These are phyloP conservation scores for Steromphala cineraria DNA, from an alignment of 2,888 invertebrate genomes.

Conservation along the genomic window DNA sequence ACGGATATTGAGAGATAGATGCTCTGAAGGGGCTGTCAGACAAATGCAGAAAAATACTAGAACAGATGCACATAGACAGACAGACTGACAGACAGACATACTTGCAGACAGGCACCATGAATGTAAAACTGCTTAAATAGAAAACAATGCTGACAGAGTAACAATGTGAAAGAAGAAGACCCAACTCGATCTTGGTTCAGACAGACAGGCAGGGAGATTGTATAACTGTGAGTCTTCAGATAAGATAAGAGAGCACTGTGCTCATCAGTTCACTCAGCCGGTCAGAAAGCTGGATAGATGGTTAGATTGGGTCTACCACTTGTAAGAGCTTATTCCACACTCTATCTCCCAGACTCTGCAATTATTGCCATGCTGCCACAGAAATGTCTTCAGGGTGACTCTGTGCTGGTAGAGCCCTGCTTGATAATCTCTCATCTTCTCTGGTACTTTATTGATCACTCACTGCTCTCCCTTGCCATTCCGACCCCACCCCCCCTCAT, in stretches of 20 bases:
- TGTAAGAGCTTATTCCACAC: too few species aligned
- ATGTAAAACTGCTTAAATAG: neutral
- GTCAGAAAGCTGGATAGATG: too few species aligned
- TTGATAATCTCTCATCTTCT: neutral
- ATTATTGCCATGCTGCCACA: too few species aligned
- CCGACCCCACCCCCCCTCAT: neutral
- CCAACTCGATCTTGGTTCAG: neutral
- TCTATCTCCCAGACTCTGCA: too few species aligned
- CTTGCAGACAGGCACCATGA: neutral
- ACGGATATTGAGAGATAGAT: too few species aligned
- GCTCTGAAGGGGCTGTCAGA: neutral
- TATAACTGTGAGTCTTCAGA: neutral
- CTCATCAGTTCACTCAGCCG: too few species aligned
- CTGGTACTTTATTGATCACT: neutral
- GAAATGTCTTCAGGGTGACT: too few species aligned
- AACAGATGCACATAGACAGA: constrained; percentile 1
- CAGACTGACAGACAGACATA: constrained; percentile 10
- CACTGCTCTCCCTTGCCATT: too few species aligned
- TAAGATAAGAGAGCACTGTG: neutral
- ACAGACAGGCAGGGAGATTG: neutral
- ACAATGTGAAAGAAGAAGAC: neutral
- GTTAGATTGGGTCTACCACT: too few species aligned
- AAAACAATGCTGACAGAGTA: neutral
- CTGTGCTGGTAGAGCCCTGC: neutral
- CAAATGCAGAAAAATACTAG: neutral